A percentile compares a stretch with the other conserved stretches of the same genome.
Evolutionary conservation across 1,140 invertebrate genomes (phyloP).

Genomic region (Camponotus floridanus): DNA sequence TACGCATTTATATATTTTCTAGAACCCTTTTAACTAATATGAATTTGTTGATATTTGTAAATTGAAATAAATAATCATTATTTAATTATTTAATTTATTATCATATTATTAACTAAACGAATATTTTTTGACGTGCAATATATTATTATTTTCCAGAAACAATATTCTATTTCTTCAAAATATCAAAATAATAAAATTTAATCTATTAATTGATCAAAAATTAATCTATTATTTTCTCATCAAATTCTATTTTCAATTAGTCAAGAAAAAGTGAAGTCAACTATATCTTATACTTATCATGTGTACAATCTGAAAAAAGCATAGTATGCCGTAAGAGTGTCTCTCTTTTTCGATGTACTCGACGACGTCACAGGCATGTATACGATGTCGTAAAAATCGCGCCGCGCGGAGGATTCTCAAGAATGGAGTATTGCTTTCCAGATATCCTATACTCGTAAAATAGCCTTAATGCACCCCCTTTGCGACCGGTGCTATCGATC

Average conservation of each 20-base stretch:
- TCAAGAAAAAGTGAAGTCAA: conserved; percentile 53
- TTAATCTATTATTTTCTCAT: conserved; percentile 13
- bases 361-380: conserved; percentile 70
- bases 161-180: background rate
- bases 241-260: background rate
- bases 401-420: conserved; percentile 71
- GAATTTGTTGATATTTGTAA: background rate
- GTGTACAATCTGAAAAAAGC: conserved; percentile 36
- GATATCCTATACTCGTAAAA: conserved; percentile 78
- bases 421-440: conserved; percentile 77
- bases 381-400: conserved; percentile 70
- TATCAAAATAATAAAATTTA: background rate
- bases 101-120: background rate
- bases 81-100: conserved; percentile 1
- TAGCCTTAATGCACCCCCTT: conserved; percentile 74
- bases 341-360: conserved; percentile 62
- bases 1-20: background rate
- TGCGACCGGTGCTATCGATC: conserved; percentile 70
- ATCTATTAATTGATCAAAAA: background rate
- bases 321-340: conserved; percentile 66
- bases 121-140: background rate
- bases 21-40: conserved; percentile 40
- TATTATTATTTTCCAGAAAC: too few species aligned
- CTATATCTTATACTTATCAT: conserved; percentile 29
- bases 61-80: background rate